phyloP scores from a whole-genome alignment of 2,797 vertebrate genomes.

The Pyrocephalus nanus region DNA sequence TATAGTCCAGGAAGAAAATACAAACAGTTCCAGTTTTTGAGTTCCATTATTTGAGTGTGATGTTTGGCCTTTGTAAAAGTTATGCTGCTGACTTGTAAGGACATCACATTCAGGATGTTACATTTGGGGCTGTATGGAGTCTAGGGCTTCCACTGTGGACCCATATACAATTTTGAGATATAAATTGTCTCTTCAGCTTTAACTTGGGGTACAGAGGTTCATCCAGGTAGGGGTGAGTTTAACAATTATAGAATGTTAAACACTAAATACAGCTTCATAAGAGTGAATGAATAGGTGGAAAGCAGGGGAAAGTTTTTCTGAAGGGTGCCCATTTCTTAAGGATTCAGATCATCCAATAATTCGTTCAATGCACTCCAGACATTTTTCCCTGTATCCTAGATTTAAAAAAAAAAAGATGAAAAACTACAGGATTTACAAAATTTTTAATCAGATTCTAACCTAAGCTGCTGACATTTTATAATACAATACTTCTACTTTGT shows the following conservation, averaged over 20 bases:
- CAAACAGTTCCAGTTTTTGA: slow-evolving; percentile 34
- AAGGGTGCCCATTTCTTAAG: neutral
- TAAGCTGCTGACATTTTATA: neutral
- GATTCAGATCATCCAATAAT: neutral
- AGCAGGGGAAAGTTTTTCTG: neutral
- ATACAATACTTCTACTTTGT: neutral
- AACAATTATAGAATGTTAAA: neutral
- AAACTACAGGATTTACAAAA: neutral
- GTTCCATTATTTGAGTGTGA: slow-evolving; percentile 30
- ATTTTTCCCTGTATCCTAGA: neutral
- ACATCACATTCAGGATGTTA: slow-evolving; percentile 9
- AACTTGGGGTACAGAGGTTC: neutral
- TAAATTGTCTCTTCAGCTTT: slow-evolving; percentile 5
- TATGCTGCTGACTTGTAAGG: slow-evolving; percentile 35
- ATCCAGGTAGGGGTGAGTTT: neutral
- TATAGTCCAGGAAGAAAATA: slow-evolving; percentile 64
- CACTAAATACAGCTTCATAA: neutral
- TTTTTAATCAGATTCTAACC: neutral
- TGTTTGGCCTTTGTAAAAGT: slow-evolving; percentile 47
- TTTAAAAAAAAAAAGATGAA: neutral
- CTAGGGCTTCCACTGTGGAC: neutral
- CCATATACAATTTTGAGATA: neutral
- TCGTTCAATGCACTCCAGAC: neutral
- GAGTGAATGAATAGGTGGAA: neutral
- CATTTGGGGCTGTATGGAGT: neutral